Percentiles rank a stretch among this genome's conserved stretches.
phyloP scores from a whole-genome alignment of 2,797 vertebrate genomes.

The Harpagifer antarcticus region DNA sequence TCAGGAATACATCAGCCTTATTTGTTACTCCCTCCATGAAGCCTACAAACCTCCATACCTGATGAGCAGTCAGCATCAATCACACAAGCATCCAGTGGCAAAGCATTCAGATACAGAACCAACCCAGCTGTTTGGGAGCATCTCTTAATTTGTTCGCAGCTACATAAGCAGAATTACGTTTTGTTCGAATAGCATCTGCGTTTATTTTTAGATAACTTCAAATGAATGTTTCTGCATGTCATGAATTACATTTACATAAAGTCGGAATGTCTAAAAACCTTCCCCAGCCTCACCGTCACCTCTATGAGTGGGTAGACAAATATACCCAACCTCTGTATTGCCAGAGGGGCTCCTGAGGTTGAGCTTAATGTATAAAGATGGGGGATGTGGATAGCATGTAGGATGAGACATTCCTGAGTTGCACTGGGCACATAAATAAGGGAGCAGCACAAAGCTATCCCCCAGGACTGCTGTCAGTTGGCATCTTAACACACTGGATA shows the following conservation, averaged over 20 bases:
- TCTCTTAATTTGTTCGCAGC: constrained; percentile 44
- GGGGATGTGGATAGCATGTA: constrained; percentile 78
- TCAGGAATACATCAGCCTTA: constrained; percentile 70
- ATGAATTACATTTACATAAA: constrained; percentile 76
- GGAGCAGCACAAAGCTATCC: constrained; percentile 79
- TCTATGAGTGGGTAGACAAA: constrained; percentile 75
- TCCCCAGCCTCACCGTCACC: constrained; percentile 49
- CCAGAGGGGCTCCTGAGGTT: constrained; percentile 80
- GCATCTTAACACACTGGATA: constrained; percentile 77
- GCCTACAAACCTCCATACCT: constrained; percentile 25
- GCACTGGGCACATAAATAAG: constrained; percentile 79
- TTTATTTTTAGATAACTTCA: constrained; percentile 66
- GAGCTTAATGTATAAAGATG: constrained; percentile 83
- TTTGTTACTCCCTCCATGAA: constrained; percentile 65
- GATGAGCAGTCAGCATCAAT: constrained; percentile 61
- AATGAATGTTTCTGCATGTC: constrained; percentile 67
- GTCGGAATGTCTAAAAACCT: constrained; percentile 70
- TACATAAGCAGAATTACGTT: constrained; percentile 44
- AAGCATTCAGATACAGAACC: constrained; percentile 45
- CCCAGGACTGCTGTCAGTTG: constrained; percentile 83
- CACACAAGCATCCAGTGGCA: constrained; percentile 37
- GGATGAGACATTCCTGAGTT: constrained; percentile 76
- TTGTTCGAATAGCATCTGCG: constrained; percentile 53
- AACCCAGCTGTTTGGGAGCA: constrained; percentile 25
- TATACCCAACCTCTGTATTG: constrained; percentile 74